Evolutionary conservation across 1,140 invertebrate genomes (phyloP), one percentile per base, ranked within the genome.

Genomic region (Trichonephila clavata): DNA sequence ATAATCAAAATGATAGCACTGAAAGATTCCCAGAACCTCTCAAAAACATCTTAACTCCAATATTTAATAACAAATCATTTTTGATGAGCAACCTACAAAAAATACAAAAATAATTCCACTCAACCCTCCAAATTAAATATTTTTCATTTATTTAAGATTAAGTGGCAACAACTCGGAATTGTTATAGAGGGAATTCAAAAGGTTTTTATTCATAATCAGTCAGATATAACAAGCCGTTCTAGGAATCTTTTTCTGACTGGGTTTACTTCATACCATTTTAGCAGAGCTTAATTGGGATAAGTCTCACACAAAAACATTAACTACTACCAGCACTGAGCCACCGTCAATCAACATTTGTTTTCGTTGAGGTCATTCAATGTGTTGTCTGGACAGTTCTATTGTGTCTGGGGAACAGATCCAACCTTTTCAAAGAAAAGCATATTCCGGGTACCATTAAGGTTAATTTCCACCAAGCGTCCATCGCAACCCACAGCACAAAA

Each of bases 381-480:
- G 71, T 77, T 77, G 71, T 32, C 71, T 77, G 18, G 71, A 32
- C 71, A 32, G 32, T 18, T 77, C 32, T 27, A 77, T 77, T 77
- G 71, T 77, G 71, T 77, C 71, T 77, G 71, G 2, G 60, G 27
- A 71, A 71, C 27, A 27, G 68, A 27, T 77, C 27, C 71, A 32
- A 20, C 71, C 71, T 39, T 27, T 77, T 39, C 71, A 77, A 27
- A 39, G 71, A 77, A 77, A 32, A 39, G 24, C 14, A 39, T 77
- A 77, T 77, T 39, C 71, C 71, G 71, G 27, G 24, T 32, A 24
- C 18, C 71, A 77, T 77, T 77, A 77, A 39, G 71, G 32, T 77
- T 77, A 77, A 77, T 77, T 77, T 77, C 4, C 71, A 39, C 71
- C 27, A 77, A 77, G 27, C 71, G 71, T 5, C 68, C 68, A 71